Evolutionary conservation across 2,888 invertebrate species (phyloP), one percentile per base, ranked within the genome.

Genomic region (Lymantria monacha): DNA sequence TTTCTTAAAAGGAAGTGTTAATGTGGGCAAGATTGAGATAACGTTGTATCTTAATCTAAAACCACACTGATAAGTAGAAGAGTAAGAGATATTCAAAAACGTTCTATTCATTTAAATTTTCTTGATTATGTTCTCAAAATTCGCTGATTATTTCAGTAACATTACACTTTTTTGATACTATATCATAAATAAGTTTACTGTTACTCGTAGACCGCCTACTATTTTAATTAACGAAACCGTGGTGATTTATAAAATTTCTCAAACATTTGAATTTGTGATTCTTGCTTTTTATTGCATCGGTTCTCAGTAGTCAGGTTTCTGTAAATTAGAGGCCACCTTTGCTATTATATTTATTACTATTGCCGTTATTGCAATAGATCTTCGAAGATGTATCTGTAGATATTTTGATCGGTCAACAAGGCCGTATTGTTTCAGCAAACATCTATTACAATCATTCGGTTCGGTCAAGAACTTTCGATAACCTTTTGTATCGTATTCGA

Each of bases 391-490:
- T 22, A 22, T 5, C 22, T 22, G 5, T 22, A 22, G 9, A 10
- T 33, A 55, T 54, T 62, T 44, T 48, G 61, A 59, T 68, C 59
- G 53, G 45, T 49, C 38, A 9, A 60, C 75, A 72, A 79, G 78
- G 74, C 61, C 66, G 61, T 55, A 61, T 62, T 58, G 55, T 66
- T 69, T 59, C 62, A 61, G 49, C 57, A 10, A 66, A 51, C 60
- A 53, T 61, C 62, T 61, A 57, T 55, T 49, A 46, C 51, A 56
- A 55, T 49, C 42, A 57, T 60, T 72, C 68, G 70, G 68, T 67
- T 65, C 68, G 68, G 63, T 65, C 72, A 72, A 72, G 76, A 75
- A 72, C 72, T 65, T 66, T 62, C 68, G 81, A 82, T 81, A 81
- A 70, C 81, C 81, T 79, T 70, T 69, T 53, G 37, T 72, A 74